A percentile compares a stretch with the other conserved stretches of the same genome.
Evolutionary conservation across 2,888 invertebrate genomes (phyloP).

Genomic region (Eurytoma adleriae): DNA sequence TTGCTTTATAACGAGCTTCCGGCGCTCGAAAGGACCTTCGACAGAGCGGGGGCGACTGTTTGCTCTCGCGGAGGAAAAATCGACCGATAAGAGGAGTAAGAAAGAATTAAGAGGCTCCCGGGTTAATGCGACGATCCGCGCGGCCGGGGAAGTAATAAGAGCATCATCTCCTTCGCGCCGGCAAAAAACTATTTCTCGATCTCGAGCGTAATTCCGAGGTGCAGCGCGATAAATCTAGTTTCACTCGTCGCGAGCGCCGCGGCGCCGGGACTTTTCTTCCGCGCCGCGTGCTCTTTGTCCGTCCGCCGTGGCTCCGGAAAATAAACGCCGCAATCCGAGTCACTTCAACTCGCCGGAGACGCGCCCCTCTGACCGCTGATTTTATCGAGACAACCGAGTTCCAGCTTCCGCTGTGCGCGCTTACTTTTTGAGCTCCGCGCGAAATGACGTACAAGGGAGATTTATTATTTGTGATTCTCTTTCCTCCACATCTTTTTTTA

Average conservation of each 20-base stretch:
- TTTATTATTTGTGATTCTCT: too few species aligned
- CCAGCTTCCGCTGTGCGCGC: not conserved
- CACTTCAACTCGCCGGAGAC: conserved; percentile 12
- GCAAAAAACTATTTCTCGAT: conserved; percentile 25
- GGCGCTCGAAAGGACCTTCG: too few species aligned
- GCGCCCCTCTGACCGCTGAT: not conserved
- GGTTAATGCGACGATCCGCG: not conserved
- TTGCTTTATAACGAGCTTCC: too few species aligned
- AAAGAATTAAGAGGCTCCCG: too few species aligned
- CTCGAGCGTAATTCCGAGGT: not conserved
- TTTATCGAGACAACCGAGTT: not conserved
- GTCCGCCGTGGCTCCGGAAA: not conserved
- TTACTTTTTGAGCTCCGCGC: too few species aligned
- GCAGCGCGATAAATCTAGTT: conserved; percentile 33
- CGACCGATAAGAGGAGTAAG: too few species aligned
- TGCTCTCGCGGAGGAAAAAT: not conserved
- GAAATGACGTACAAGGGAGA: too few species aligned
- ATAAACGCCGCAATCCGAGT: conserved; percentile 6
- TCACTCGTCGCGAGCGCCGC: not conserved
- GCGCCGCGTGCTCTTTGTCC: conserved; percentile 24
- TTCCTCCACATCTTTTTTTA: too few species aligned
- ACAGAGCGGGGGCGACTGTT: not conserved
- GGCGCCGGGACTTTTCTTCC: conserved; percentile 9
- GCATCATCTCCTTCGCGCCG: not conserved
- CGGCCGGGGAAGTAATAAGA: conserved; percentile 12